Percentiles rank a stretch among this genome's conserved stretches.
Evolutionary conservation across 2,888 invertebrate species (phyloP).

Genomic region (Cataglyphis altisquamis): DNA sequence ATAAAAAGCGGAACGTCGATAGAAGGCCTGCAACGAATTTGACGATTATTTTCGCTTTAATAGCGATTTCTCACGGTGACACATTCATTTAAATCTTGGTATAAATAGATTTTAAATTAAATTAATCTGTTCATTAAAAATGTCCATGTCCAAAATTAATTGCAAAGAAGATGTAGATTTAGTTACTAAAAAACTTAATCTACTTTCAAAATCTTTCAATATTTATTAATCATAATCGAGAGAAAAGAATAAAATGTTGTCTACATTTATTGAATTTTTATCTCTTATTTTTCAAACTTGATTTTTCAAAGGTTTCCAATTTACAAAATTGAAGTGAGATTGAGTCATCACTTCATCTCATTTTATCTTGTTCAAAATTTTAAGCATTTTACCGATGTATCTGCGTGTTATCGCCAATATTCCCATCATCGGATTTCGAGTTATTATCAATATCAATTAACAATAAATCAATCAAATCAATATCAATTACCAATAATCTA

Average conservation of each 20-base stretch:
- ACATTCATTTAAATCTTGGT: constrained; percentile 14
- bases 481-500: background rate
- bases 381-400: background rate
- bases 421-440: background rate
- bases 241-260: background rate
- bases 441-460: background rate
- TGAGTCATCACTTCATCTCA: background rate
- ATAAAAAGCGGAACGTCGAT: background rate
- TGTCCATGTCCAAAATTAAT: constrained; percentile 11
- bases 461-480: no score
- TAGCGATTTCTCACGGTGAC: background rate
- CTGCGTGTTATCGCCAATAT: background rate
- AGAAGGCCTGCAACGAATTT: constrained; percentile 1
- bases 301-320: background rate
- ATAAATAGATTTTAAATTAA: background rate
- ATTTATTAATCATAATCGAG: background rate
- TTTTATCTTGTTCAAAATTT: constrained; percentile 17
- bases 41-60: background rate
- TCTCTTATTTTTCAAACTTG: background rate
- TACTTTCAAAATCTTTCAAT: background rate
- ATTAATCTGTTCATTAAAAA: background rate
- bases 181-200: background rate
- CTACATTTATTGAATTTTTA: background rate
- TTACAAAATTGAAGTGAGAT: background rate
- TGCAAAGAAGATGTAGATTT: constrained; percentile 12